Conservation (phyloP, 2,797 vertebrate species). For the Gorsachius magnificus region DNA sequence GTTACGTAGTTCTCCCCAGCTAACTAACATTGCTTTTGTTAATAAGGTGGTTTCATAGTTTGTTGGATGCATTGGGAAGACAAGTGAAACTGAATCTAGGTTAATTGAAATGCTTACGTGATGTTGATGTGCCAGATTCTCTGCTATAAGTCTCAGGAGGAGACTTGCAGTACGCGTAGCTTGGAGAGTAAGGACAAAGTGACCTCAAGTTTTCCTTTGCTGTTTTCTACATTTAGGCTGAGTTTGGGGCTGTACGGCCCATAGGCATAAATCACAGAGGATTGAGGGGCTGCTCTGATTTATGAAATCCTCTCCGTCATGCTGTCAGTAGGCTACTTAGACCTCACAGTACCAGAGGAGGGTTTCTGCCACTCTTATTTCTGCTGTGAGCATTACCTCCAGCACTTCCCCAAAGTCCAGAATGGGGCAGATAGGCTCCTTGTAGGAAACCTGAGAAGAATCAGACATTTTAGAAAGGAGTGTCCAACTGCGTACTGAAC, state of each 20-base stretch:
- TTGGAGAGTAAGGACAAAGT: background rate
- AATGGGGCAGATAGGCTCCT: background rate
- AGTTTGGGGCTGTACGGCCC: background rate
- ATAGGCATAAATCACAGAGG: background rate
- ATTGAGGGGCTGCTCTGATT: background rate
- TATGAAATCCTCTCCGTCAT: background rate
- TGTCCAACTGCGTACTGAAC: background rate
- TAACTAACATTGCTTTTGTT: background rate
- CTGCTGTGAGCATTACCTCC: background rate
- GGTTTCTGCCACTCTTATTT: background rate
- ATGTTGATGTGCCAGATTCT: constrained; percentile 8
- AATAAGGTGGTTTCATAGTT: background rate
- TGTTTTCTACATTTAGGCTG: background rate
- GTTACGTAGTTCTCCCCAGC: background rate
- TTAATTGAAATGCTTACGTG: constrained; percentile 1
- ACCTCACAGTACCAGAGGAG: background rate
- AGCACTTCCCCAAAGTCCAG: background rate
- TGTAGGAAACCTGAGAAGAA: background rate
- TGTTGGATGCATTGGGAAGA: background rate
- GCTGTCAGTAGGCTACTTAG: background rate
- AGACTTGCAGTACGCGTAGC: background rate
- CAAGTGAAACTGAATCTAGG: constrained; percentile 15
- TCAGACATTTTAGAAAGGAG: background rate
- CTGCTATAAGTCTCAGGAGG: background rate
- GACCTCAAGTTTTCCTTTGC: background rate